Evolutionary conservation across 2,797 vertebrate species (phyloP).

Genomic region (Propithecus deckenii): DNA sequence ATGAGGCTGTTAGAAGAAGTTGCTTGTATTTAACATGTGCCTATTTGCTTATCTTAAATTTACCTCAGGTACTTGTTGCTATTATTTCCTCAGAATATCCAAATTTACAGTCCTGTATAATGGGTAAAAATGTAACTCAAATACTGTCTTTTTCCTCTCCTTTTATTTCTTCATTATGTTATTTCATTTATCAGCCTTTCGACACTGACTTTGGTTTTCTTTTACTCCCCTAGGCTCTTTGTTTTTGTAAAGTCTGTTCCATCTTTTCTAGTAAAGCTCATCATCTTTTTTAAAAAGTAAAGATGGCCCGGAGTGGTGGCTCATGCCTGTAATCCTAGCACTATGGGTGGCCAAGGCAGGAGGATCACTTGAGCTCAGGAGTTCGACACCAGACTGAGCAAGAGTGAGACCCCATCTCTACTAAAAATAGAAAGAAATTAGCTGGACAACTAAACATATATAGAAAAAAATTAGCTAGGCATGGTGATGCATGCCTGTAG

Average conservation of each 20-base stretch:
- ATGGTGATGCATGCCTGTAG: too few species aligned
- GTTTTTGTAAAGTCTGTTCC: neutral
- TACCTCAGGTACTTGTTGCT: neutral
- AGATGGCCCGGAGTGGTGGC: too few species aligned
- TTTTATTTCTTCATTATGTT: neutral
- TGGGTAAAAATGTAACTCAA: neutral
- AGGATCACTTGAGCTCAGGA: too few species aligned
- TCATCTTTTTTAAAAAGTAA: neutral
- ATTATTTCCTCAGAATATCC: neutral
- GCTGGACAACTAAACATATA: too few species aligned
- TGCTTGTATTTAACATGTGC: neutral
- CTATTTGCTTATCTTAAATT: neutral
- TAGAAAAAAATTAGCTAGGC: too few species aligned
- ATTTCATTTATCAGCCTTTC: neutral
- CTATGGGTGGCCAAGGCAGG: too few species aligned
- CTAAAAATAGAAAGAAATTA: too few species aligned
- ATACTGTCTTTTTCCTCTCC: neutral
- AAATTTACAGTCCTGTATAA: neutral
- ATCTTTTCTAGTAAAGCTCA: neutral
- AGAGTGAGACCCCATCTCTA: too few species aligned
- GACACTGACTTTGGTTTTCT: neutral
- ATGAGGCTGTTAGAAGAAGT: neutral
- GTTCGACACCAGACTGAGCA: too few species aligned
- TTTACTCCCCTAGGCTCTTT: neutral
- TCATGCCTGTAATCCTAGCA: too few species aligned